Conservation (phyloP, 2,888 invertebrate species). For the Graphium colonna region DNA sequence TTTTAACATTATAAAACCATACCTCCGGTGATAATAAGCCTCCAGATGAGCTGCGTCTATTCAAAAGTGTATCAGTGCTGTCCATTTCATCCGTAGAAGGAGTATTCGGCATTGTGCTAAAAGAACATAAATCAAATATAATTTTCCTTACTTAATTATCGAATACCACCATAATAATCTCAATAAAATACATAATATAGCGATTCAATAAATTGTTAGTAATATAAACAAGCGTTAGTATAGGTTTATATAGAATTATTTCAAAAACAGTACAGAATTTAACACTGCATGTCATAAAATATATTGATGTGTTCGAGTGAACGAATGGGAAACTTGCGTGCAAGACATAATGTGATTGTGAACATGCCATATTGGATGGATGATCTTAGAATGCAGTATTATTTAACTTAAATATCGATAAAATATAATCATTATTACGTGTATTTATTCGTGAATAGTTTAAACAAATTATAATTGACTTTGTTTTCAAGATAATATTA, state of each 20-base stretch:
- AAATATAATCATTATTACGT: not conserved
- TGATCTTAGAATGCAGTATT: conserved; percentile 56
- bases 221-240: conserved; percentile 14
- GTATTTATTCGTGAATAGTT: too few species aligned
- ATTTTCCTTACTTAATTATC: not conserved
- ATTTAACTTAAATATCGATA: conserved; percentile 20
- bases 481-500: too few species aligned
- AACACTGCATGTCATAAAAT: conserved; percentile 15
- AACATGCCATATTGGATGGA: conserved; percentile 31
- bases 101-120: conserved; percentile 84
- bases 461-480: too few species aligned
- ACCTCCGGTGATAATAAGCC: conserved; percentile 91
- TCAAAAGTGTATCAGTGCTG: conserved; percentile 72
- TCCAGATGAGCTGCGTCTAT: conserved; percentile 89
- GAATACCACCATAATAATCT: not conserved
- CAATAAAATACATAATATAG: not conserved
- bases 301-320: conserved; percentile 13
- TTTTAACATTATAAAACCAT: conserved; percentile 28
- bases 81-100: conserved; percentile 85
- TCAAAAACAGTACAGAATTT: conserved; percentile 4
- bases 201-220: conserved; percentile 5
- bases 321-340: conserved; percentile 19
- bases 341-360: conserved; percentile 23
- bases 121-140: conserved; percentile 21
- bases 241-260: not conserved